Conservation (phyloP, 2,888 invertebrate genomes). For the Gonocerus acuteangulatus region DNA sequence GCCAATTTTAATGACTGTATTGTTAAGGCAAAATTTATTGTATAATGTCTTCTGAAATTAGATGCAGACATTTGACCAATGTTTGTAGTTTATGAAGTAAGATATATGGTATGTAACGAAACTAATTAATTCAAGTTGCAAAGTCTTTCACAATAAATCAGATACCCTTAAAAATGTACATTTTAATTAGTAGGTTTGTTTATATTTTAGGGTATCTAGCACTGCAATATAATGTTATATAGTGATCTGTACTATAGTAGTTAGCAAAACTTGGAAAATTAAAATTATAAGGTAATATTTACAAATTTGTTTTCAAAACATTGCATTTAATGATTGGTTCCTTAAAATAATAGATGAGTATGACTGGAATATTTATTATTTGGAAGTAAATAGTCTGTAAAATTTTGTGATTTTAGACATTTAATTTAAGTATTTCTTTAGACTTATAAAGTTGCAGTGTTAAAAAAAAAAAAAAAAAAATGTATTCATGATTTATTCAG, state of each 20-base stretch:
- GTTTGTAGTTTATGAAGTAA: slow-evolving; percentile 5
- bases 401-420: slow-evolving; percentile 14
- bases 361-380: slow-evolving; percentile 14
- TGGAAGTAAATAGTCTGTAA: slow-evolving; percentile 8
- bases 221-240: slow-evolving; percentile 16
- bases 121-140: slow-evolving; percentile 14
- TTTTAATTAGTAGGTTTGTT: slow-evolving; percentile 8
- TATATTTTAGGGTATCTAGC: slow-evolving; percentile 18
- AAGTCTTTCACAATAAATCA: slow-evolving; percentile 9
- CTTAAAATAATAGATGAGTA: slow-evolving; percentile 8
- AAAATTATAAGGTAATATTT: not conserved
- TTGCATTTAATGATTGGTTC: slow-evolving; percentile 21
- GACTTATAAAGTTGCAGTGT: not conserved
- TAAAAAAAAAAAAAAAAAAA: too few species aligned
- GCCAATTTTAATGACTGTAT: slow-evolving; percentile 21
- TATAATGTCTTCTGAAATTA: slow-evolving; percentile 12
- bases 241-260: slow-evolving; percentile 8
- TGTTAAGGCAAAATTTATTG: not conserved
- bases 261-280: not conserved
- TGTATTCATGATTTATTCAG: too few species aligned
- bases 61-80: slow-evolving; percentile 18
- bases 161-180: slow-evolving; percentile 5
- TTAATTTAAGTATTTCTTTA: slow-evolving; percentile 3
- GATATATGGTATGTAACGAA: not conserved
- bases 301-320: slow-evolving; percentile 2